Percentiles rank a stretch among this genome's conserved stretches.
phyloP scores from a whole-genome alignment of 2,797 vertebrate species.

The Danio albolineatus region DNA sequence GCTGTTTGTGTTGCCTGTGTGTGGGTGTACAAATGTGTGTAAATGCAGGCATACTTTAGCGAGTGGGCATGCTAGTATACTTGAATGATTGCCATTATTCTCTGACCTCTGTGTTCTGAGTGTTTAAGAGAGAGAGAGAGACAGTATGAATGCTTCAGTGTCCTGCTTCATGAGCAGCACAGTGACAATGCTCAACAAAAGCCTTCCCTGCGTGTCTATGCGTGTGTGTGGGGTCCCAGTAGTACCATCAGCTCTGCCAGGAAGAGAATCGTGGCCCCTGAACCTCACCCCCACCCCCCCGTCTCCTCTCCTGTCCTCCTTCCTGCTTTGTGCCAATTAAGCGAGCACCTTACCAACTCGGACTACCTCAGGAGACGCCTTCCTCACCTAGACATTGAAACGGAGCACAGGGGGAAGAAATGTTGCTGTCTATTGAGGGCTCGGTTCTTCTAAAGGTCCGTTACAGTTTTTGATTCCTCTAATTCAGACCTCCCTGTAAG shows the following conservation, averaged over 20 bases:
- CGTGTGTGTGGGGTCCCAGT: conserved; percentile 34
- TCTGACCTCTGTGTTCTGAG: conserved; percentile 11
- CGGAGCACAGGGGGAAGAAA: background rate
- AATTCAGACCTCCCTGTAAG: conserved; percentile 31
- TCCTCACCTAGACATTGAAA: conserved; percentile 11
- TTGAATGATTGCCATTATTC: conserved; percentile 29
- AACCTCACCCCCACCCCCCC: conserved; percentile 11
- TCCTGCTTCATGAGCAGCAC: background rate
- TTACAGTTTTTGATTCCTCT: conserved; percentile 7
- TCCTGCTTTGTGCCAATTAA: conserved; percentile 57
- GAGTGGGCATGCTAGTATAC: conserved; percentile 12
- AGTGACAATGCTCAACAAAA: conserved; percentile 4
- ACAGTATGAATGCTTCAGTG: conserved; percentile 6
- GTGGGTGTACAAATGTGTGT: conserved; percentile 25
- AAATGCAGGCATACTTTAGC: conserved; percentile 8
- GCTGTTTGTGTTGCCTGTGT: background rate
- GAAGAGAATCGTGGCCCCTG: conserved; percentile 40
- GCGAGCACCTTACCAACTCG: conserved; percentile 33
- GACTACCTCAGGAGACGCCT: conserved; percentile 12
- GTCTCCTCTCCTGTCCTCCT: conserved; percentile 19
- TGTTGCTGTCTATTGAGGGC: background rate
- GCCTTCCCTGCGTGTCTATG: background rate
- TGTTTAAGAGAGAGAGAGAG: background rate
- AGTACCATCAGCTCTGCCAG: conserved; percentile 36
- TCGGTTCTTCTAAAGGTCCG: background rate